A percentile compares a stretch with the other conserved stretches of the same genome.
phyloP scores from a whole-genome alignment of 2,888 invertebrate genomes.

The Ptycholaimellus sp. region DNA sequence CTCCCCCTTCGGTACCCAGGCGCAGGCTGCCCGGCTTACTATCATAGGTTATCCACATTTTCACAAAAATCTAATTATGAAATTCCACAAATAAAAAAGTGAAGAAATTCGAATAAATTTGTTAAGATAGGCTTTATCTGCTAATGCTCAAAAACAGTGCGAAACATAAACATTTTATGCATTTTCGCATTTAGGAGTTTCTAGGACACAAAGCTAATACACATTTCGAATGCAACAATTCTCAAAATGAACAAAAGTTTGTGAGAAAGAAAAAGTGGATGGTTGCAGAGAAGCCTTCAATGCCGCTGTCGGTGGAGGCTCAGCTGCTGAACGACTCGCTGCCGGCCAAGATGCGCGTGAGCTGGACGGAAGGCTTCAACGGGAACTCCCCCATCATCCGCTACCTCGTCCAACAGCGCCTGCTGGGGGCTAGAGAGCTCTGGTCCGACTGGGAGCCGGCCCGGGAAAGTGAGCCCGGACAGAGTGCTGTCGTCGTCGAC shows the following conservation, averaged over 20 bases:
- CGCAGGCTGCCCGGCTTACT: slow-evolving; percentile 53
- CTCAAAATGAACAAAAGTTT: not conserved
- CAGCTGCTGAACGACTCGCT: slow-evolving; percentile 45
- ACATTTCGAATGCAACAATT: too few species aligned
- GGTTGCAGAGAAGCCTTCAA: slow-evolving; percentile 58
- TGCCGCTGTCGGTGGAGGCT: slow-evolving; percentile 64
- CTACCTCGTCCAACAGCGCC: slow-evolving; percentile 67
- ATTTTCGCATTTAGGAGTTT: too few species aligned
- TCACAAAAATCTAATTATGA: too few species aligned
- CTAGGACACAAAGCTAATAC: too few species aligned
- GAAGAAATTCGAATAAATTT: too few species aligned
- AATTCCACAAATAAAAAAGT: too few species aligned
- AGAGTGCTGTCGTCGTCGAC: slow-evolving; percentile 52
- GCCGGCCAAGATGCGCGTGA: slow-evolving; percentile 61
- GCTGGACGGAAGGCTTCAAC: slow-evolving; percentile 85
- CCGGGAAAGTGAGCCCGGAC: too few species aligned
- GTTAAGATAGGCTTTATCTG: too few species aligned
- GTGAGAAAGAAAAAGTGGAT: too few species aligned
- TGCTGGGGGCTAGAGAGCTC: slow-evolving; percentile 39
- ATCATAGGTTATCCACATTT: slow-evolving; percentile 59
- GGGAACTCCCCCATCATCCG: slow-evolving; percentile 82
- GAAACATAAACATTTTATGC: too few species aligned
- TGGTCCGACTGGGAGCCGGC: slow-evolving; percentile 20
- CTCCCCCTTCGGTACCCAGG: slow-evolving; percentile 70
- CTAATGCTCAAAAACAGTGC: too few species aligned